These are phyloP conservation scores for Gymnarchus niloticus DNA, from an alignment of 2,113 vertebrate species.

Conservation along the genomic window DNA sequence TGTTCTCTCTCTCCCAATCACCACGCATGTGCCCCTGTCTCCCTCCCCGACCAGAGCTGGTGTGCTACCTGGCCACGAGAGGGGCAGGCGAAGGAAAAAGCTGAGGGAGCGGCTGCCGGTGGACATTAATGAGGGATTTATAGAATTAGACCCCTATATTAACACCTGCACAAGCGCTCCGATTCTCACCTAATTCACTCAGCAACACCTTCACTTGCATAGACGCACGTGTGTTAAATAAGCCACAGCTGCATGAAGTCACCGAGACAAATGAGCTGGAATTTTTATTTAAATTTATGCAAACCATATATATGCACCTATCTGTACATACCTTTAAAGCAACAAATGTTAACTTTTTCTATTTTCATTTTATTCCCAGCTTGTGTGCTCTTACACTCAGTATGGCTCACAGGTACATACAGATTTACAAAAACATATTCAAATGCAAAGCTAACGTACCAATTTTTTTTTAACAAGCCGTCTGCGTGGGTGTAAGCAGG, in stretches of 20 bases:
- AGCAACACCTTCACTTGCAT: slow-evolving; percentile 6
- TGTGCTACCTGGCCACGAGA: neutral
- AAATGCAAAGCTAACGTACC: neutral
- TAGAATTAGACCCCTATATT: neutral
- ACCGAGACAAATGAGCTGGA: neutral
- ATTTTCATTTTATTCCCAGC: neutral
- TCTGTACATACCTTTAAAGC: neutral
- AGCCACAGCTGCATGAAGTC: neutral
- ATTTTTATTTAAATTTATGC: neutral
- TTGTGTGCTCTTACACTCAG: neutral
- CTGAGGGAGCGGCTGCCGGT: neutral
- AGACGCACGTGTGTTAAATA: neutral
- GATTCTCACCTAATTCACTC: neutral
- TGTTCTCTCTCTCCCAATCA: slow-evolving; percentile 13
- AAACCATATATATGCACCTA: neutral
- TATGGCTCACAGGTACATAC: neutral
- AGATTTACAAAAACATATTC: neutral
- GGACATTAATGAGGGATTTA: slow-evolving; percentile 18
- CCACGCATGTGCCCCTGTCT: neutral
- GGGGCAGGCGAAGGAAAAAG: neutral
- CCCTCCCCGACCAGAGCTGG: neutral
- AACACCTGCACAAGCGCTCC: slow-evolving; percentile 27
- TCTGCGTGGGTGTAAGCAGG: neutral
- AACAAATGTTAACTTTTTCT: neutral
- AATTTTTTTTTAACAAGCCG: neutral